phyloP scores from a whole-genome alignment of 2,888 invertebrate genomes.

The Itoplectis maculator region DNA sequence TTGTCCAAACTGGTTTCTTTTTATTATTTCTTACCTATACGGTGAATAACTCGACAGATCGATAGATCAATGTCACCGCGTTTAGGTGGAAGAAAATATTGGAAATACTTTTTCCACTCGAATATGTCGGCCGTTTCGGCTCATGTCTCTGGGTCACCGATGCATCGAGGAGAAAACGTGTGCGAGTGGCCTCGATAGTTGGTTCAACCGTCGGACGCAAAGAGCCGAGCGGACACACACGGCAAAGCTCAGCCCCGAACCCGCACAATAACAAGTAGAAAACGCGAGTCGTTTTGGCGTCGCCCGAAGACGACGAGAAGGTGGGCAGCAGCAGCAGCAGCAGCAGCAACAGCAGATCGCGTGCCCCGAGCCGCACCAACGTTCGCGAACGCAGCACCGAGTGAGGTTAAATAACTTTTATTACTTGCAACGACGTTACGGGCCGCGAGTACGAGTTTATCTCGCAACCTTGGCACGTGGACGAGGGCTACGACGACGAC shows the following conservation, averaged over 20 bases:
- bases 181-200: slow-evolving; percentile 33
- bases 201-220: slow-evolving; percentile 13
- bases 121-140: too few relatives aligned
- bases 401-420: slow-evolving; percentile 62
- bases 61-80: not conserved
- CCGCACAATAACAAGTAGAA: slow-evolving; percentile 51
- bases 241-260: slow-evolving; percentile 44
- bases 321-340: not conserved
- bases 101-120: too few relatives aligned
- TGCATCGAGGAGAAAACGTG: not conserved
- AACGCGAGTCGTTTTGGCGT: slow-evolving; percentile 20
- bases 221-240: not conserved
- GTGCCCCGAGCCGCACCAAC: slow-evolving; percentile 34
- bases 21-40: too few relatives aligned
- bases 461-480: slow-evolving; percentile 76
- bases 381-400: slow-evolving; percentile 29
- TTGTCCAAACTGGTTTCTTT: too few relatives aligned
- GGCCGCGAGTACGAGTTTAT: slow-evolving; percentile 52
- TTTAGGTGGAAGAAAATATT: too few relatives aligned
- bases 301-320: not conserved
- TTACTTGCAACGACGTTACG: slow-evolving; percentile 60
- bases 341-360: too few relatives aligned
- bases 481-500: slow-evolving; percentile 23
- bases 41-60: too few relatives aligned
- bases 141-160: not conserved